These are phyloP conservation scores for Chiloscyllium plagiosum DNA, from an alignment of 2,113 vertebrate species.

Conservation along the genomic window DNA sequence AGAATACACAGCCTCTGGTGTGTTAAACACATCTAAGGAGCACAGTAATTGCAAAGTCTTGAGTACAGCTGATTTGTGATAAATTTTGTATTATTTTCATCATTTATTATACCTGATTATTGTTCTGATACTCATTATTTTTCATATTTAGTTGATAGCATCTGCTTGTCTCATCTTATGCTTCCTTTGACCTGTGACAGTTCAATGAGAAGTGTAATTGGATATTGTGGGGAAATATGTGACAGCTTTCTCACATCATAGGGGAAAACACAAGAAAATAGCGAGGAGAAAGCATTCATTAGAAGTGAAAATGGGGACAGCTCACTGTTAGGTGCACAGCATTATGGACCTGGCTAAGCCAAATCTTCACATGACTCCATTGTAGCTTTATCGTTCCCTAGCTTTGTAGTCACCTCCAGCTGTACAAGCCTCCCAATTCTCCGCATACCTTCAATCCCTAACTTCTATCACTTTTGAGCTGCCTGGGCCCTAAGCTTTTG, in stretches of 20 bases:
- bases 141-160: background rate
- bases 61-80: background rate
- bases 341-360: background rate
- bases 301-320: background rate
- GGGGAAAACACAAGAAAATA: background rate
- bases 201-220: background rate
- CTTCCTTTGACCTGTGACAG: background rate
- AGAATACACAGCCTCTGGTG: background rate
- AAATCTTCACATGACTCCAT: too few species aligned
- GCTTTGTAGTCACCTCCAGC: background rate
- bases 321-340: background rate
- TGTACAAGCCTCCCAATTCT: background rate
- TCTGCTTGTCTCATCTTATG: background rate
- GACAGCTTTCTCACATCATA: background rate
- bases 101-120: background rate
- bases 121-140: background rate
- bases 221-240: background rate
- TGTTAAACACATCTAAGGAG: background rate
- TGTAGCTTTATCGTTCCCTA: background rate
- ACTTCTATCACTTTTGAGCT: background rate
- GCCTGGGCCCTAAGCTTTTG: background rate
- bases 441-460: background rate
- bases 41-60: background rate
- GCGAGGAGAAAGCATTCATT: background rate
- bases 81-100: background rate